A percentile compares a stretch with the other conserved stretches of the same genome.
These are phyloP conservation scores for Motacilla alba DNA, from an alignment of 2,113 vertebrate genomes.

Conservation along the genomic window DNA sequence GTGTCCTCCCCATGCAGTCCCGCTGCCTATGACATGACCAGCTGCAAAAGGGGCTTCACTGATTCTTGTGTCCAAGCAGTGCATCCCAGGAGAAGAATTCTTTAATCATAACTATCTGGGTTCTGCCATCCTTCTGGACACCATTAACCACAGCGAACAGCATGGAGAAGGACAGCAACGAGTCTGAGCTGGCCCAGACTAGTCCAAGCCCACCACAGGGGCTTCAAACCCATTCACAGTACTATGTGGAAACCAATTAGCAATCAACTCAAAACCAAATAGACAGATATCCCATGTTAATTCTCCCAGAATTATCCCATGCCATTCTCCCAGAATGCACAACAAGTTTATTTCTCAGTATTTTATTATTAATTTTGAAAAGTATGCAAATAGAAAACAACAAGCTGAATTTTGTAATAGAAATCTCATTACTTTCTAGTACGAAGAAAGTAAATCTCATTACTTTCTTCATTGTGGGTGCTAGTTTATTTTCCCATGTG, in stretches of 20 bases:
- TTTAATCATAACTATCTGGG: neutral
- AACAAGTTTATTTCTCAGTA: neutral
- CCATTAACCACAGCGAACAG: neutral
- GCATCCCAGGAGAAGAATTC: neutral
- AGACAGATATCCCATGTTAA: neutral
- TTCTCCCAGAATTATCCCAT: neutral
- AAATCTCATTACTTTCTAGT: neutral
- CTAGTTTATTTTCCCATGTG: neutral
- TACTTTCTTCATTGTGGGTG: neutral
- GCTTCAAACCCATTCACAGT: neutral
- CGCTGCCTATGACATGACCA: rapidly evolving
- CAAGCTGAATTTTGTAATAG: neutral
- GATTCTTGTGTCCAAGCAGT: neutral
- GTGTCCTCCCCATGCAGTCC: rapidly evolving
- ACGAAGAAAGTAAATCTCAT: neutral
- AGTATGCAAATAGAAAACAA: neutral
- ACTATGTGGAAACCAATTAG: neutral
- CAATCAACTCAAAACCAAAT: neutral
- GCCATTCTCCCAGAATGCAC: neutral
- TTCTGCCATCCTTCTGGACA: neutral
- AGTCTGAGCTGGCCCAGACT: neutral
- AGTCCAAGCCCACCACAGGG: neutral
- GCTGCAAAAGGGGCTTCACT: neutral
- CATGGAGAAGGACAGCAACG: neutral
- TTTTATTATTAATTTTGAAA: neutral